phyloP scores from a whole-genome alignment of 1,140 invertebrate species.

The Platyura marginata region DNA sequence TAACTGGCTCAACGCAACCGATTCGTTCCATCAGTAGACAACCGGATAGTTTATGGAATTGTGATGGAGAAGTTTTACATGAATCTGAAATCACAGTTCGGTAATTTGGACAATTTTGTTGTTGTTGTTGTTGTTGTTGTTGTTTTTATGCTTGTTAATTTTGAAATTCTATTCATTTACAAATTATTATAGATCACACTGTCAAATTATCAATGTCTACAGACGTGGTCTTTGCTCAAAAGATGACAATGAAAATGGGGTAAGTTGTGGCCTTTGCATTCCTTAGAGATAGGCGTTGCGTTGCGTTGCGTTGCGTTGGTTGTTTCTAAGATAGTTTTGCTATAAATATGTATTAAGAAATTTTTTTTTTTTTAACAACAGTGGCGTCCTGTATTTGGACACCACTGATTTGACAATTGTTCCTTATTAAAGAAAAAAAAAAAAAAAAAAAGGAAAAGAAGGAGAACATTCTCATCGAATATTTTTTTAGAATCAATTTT shows the following conservation, averaged over 20 bases:
- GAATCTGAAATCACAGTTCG: conserved; percentile 49
- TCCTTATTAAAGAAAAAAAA: no score
- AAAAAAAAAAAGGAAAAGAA: no score
- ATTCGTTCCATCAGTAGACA: conserved; percentile 8
- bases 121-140: background rate
- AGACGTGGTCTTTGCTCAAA: conserved; percentile 17
- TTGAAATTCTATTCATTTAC: background rate
- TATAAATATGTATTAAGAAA: no score
- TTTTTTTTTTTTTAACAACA: no score
- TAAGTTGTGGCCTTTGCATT: no score
- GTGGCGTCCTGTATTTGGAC: no score
- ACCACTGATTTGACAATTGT: no score
- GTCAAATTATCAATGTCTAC: conserved; percentile 34
- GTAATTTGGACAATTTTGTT: conserved; percentile 23
- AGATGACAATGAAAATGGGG: background rate
- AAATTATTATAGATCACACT: conserved; percentile 23
- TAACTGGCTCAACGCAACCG: conserved; percentile 17
- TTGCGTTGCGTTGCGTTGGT: no score
- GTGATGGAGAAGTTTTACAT: conserved; percentile 63
- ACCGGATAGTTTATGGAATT: conserved; percentile 56
- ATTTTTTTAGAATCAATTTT: no score
- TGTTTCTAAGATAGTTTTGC: no score
- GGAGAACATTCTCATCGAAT: no score
- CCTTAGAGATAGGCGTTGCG: no score
- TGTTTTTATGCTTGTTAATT: background rate